Percentiles rank a stretch among this genome's conserved stretches.
phyloP scores from a whole-genome alignment of 2,113 vertebrate species.

The Macquaria australasica region DNA sequence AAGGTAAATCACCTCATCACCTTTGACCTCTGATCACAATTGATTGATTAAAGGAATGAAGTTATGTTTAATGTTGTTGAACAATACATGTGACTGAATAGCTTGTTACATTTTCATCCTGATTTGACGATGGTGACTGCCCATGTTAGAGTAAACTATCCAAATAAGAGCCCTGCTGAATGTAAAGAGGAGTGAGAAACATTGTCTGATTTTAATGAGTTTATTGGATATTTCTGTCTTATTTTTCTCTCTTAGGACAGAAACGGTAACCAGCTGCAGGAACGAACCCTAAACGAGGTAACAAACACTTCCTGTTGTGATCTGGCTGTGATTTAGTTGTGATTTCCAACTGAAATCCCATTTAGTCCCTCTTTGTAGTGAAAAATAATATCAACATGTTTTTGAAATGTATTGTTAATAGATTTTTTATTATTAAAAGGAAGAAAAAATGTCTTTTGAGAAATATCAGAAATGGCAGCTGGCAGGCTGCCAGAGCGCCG shows the following conservation, averaged over 20 bases:
- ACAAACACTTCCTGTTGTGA: neutral
- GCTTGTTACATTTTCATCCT: neutral
- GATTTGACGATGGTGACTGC: neutral
- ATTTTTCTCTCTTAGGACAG: slow-evolving; percentile 83
- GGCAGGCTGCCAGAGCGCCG: too few relatives aligned
- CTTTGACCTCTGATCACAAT: neutral
- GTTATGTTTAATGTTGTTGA: neutral
- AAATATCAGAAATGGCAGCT: too few relatives aligned
- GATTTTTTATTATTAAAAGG: too few relatives aligned
- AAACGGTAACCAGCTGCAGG: slow-evolving; percentile 92
- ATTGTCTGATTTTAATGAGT: neutral
- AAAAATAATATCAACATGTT: too few relatives aligned
- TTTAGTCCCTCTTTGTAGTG: too few relatives aligned
- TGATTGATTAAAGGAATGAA: neutral
- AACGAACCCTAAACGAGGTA: slow-evolving; percentile 87
- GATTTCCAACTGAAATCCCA: too few relatives aligned
- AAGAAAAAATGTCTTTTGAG: too few relatives aligned
- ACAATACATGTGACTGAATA: neutral
- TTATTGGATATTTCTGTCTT: neutral
- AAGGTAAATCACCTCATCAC: slow-evolving; percentile 70
- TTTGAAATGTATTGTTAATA: too few relatives aligned
- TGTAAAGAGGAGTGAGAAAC: neutral
- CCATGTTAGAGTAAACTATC: neutral
- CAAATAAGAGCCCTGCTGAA: neutral
- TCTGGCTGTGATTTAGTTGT: too few relatives aligned